phyloP scores from a whole-genome alignment of 35 echinoderm and acorn worm genomes.

The Lytechinus variegatus region DNA sequence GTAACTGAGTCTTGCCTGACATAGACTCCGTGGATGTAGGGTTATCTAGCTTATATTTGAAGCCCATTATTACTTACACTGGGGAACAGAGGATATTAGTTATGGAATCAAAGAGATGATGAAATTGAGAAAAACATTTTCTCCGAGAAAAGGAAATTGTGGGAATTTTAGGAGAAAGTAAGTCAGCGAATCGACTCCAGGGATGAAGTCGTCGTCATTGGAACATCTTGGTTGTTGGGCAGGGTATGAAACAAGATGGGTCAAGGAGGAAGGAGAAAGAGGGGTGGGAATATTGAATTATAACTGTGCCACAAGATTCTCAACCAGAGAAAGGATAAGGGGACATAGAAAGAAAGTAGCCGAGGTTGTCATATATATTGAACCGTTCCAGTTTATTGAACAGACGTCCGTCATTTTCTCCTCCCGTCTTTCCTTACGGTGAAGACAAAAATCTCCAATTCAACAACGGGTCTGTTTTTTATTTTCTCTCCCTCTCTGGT shows the following conservation, averaged over 20 bases:
- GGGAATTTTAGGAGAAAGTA: constrained; percentile 23
- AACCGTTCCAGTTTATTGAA: constrained; percentile 55
- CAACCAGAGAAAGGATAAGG: neutral
- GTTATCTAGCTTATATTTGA: neutral
- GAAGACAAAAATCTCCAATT: constrained; percentile 53
- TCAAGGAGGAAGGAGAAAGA: constrained; percentile 38
- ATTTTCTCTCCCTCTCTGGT: constrained; percentile 38
- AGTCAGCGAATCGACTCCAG: constrained; percentile 10
- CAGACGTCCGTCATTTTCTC: constrained; percentile 49
- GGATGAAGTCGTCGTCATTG: neutral
- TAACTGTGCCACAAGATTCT: constrained; percentile 50
- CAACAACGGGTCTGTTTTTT: constrained; percentile 48
- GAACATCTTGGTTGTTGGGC: constrained; percentile 6
- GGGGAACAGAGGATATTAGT: neutral
- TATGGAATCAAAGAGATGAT: neutral
- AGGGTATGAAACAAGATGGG: neutral
- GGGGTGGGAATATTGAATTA: constrained; percentile 51
- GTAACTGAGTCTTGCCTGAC: neutral
- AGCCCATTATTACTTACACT: neutral
- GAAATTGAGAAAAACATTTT: neutral
- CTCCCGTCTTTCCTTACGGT: neutral
- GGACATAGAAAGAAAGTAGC: neutral
- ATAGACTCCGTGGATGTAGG: neutral
- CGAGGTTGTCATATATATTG: constrained; percentile 54
- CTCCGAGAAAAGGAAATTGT: neutral